phyloP scores from a whole-genome alignment of 2,797 vertebrate species.

The Diglossa cyanea region DNA sequence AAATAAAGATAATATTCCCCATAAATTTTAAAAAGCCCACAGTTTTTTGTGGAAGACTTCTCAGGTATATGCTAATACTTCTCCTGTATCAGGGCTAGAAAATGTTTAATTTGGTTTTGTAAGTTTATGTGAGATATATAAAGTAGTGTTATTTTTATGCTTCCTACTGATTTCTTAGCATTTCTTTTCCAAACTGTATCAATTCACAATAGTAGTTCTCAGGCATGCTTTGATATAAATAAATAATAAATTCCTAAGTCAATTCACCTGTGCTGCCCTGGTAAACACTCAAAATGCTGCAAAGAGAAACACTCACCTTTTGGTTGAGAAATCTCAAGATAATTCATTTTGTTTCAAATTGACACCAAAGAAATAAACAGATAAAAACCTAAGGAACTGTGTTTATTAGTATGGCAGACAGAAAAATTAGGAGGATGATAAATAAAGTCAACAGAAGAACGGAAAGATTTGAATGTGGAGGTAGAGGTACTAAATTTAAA shows the following conservation, averaged over 20 bases:
- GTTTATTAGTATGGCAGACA: neutral
- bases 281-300: neutral
- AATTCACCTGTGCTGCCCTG: neutral
- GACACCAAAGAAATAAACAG: neutral
- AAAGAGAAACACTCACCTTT: neutral
- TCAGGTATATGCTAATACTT: neutral
- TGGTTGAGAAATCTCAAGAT: neutral
- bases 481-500: neutral
- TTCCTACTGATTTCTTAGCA: neutral
- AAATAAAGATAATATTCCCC: neutral
- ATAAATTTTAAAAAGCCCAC: fast-evolving
- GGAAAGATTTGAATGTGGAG: neutral
- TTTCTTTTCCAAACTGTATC: neutral
- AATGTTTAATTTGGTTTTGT: neutral
- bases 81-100: neutral
- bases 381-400: neutral
- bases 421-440: neutral
- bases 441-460: neutral
- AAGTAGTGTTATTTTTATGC: neutral
- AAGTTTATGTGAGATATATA: neutral
- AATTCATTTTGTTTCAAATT: neutral
- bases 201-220: neutral
- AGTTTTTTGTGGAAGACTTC: neutral
- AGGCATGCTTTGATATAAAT: neutral
- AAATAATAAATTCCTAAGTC: neutral